These are phyloP conservation scores for Phymatocera aterrima DNA, from an alignment of 2,888 invertebrate genomes.

Conservation along the genomic window DNA sequence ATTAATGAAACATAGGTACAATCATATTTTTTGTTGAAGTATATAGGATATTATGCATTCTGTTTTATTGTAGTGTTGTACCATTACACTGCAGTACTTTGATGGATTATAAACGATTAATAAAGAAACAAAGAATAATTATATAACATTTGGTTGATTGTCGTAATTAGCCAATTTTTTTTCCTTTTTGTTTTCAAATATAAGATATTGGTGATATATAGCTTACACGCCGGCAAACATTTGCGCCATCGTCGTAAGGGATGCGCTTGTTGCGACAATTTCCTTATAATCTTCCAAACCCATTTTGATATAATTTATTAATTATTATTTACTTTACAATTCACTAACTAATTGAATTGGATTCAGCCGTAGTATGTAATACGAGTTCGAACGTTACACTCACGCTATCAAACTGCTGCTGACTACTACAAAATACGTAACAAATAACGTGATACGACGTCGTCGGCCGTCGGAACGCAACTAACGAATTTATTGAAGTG, in stretches of 20 bases:
- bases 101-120: too few species aligned
- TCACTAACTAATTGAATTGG: too few species aligned
- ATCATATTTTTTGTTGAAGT: neutral
- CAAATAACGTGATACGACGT: neutral
- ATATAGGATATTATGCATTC: neutral
- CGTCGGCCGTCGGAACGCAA: neutral
- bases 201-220: neutral
- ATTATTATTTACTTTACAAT: conserved; percentile 43
- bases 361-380: too few species aligned
- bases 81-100: too few species aligned
- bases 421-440: too few species aligned
- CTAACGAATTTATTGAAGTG: neutral
- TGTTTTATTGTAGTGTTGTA: neutral
- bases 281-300: conserved; percentile 82
- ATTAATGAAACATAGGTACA: neutral
- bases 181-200: too few species aligned
- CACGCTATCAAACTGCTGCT: too few species aligned
- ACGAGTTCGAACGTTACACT: too few species aligned
- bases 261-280: conserved; percentile 82
- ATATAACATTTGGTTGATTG: too few species aligned
- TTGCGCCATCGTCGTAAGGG: conserved; percentile 86
- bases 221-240: conserved; percentile 87
- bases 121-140: too few species aligned
- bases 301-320: conserved; percentile 63
- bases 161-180: too few species aligned